Conservation (phyloP, 2,113 vertebrate genomes). For the Excalfactoria chinensis region DNA sequence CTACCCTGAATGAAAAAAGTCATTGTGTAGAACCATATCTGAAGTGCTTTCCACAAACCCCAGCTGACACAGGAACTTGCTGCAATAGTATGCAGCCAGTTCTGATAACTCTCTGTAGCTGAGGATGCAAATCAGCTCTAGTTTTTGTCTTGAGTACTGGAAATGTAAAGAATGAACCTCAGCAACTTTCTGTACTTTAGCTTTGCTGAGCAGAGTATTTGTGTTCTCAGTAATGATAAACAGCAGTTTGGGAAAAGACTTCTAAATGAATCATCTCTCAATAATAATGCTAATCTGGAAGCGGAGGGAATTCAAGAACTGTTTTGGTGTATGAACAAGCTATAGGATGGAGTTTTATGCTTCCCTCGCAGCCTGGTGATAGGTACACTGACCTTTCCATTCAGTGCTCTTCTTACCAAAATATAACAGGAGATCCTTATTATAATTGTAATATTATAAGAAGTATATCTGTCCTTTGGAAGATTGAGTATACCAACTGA, state of each 20-base stretch:
- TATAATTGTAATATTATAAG: not conserved
- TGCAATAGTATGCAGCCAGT: not conserved
- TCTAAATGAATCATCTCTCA: conserved; percentile 1
- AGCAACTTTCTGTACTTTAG: conserved; percentile 22
- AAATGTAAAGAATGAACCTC: conserved; percentile 30
- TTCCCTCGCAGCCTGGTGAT: not conserved
- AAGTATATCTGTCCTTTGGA: not conserved
- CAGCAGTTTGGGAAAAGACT: conserved; percentile 32
- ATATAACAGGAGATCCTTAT: not conserved
- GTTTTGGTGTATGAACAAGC: not conserved
- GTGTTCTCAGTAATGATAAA: conserved; percentile 6
- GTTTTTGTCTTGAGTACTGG: conserved; percentile 28
- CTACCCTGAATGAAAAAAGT: not conserved
- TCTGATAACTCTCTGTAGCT: not conserved
- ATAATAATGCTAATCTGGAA: not conserved
- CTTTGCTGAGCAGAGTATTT: conserved; percentile 18
- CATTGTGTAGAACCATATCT: not conserved
- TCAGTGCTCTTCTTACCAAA: not conserved
- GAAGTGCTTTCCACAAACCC: not conserved
- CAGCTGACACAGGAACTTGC: not conserved
- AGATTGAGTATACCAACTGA: not conserved
- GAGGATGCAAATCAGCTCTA: conserved; percentile 30
- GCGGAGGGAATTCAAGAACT: not conserved
- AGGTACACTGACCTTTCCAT: not conserved
- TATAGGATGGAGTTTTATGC: not conserved